Evolutionary conservation across 1,140 invertebrate species (phyloP).

Genomic region (Panagrolaimus sp.): DNA sequence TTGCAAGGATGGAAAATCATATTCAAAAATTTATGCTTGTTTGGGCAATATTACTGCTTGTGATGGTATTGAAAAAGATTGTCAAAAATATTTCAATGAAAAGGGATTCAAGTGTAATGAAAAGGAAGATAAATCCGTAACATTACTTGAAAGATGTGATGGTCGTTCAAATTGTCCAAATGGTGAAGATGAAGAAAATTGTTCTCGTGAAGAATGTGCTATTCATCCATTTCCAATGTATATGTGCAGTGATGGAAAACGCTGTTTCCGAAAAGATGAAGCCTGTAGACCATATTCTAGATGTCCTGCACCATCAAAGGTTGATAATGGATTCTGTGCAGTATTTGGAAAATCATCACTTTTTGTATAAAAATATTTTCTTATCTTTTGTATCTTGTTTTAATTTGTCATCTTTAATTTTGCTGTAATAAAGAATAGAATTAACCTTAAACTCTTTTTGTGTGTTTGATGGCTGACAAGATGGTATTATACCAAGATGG

Average conservation of each 20-base stretch:
- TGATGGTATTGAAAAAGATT: slow-evolving; percentile 26
- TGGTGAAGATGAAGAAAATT: slow-evolving; percentile 32
- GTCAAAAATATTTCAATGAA: slow-evolving; percentile 15
- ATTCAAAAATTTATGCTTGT: slow-evolving; percentile 33
- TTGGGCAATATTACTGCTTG: slow-evolving; percentile 22
- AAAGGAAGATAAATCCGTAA: slow-evolving; percentile 25
- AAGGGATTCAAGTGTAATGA: slow-evolving; percentile 23
- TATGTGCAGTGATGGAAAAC: slow-evolving; percentile 14
- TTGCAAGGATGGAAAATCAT: slow-evolving; percentile 17
- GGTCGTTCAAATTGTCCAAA: slow-evolving; percentile 34
- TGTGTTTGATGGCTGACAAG: no score
- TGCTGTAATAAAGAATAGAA: no score
- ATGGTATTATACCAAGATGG: no score
- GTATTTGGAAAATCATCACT: no score
- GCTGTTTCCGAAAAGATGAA: slow-evolving; percentile 19
- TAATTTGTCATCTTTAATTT: no score
- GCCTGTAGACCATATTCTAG: slow-evolving; percentile 21
- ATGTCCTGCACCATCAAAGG: slow-evolving; percentile 1
- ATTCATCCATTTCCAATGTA: slow-evolving; percentile 22
- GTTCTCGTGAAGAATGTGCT: slow-evolving; percentile 16
- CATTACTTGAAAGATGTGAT: slow-evolving; percentile 30
- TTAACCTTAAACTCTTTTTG: no score
- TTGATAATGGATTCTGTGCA: slow-evolving; percentile 15
- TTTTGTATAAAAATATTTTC: no score
- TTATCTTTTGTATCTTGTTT: no score